These are phyloP conservation scores for Mimachlamys varia DNA, from an alignment of 2,888 invertebrate species.

Conservation along the genomic window DNA sequence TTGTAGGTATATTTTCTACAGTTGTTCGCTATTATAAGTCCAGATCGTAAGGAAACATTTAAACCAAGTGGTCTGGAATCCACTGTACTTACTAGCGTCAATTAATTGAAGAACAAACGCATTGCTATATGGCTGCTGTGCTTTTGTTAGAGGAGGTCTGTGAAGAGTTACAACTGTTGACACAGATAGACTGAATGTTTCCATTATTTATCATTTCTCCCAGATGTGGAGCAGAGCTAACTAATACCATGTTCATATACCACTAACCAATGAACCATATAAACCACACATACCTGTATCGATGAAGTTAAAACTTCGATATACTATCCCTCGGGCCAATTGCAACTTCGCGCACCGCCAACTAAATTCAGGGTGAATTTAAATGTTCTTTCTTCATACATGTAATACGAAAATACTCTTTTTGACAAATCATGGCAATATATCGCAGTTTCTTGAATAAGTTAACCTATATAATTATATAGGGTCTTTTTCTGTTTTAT, in stretches of 20 bases:
- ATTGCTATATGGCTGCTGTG: background rate
- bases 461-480: too few relatives aligned
- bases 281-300: too few relatives aligned
- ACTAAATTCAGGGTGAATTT: too few relatives aligned
- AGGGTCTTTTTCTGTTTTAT: too few relatives aligned
- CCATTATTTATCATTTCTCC: background rate
- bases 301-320: too few relatives aligned
- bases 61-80: background rate
- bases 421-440: too few relatives aligned
- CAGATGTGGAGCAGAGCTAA: background rate
- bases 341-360: too few relatives aligned
- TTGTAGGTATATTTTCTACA: background rate
- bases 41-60: background rate
- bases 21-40: background rate
- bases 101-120: constrained; percentile 4
- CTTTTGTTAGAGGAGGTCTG: background rate
- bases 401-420: too few relatives aligned
- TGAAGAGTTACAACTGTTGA: constrained; percentile 14
- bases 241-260: background rate
- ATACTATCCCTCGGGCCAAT: too few relatives aligned
- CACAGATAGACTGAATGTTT: background rate
- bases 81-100: background rate
- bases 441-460: too few relatives aligned
- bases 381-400: too few relatives aligned
- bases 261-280: background rate